A percentile compares a stretch with the other conserved stretches of the same genome.
These are phyloP conservation scores for Flexamia atlantica DNA, from an alignment of 2,888 invertebrate genomes.

Conservation along the genomic window DNA sequence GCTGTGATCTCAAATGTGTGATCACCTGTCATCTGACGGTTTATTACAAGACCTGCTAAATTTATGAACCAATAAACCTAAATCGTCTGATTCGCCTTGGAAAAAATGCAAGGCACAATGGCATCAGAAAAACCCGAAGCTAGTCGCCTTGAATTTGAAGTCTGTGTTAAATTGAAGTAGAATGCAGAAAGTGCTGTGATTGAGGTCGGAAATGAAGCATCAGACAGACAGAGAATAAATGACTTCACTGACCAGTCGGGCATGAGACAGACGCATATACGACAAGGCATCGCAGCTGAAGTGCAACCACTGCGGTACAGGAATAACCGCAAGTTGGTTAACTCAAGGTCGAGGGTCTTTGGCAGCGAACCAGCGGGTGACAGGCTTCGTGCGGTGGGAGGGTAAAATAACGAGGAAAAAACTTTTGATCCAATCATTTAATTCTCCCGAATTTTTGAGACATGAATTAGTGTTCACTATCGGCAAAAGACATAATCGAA, in stretches of 20 bases:
- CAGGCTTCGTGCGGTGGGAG: background rate
- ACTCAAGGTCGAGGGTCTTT: constrained; percentile 33
- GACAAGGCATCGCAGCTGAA: background rate
- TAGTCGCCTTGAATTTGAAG: constrained; percentile 1
- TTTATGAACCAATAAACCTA: background rate
- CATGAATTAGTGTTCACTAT: no score
- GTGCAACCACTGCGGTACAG: constrained; percentile 32
- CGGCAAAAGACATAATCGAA: no score
- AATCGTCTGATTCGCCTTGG: constrained; percentile 25
- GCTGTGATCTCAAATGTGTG: no score
- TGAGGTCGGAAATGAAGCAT: no score
- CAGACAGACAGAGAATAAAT: no score
- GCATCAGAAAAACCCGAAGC: constrained; percentile 2
- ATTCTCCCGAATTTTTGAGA: no score
- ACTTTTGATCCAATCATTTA: no score
- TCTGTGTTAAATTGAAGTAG: background rate
- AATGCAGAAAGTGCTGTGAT: no score
- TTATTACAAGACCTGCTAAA: background rate
- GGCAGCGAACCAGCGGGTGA: constrained; percentile 5
- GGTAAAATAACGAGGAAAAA: no score
- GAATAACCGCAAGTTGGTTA: constrained; percentile 47
- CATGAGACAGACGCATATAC: background rate
- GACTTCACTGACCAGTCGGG: no score
- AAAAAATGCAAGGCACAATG: background rate
- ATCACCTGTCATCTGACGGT: no score